A percentile compares a stretch with the other conserved stretches of the same genome.
Evolutionary conservation across 2,888 invertebrate genomes (phyloP).

Genomic region (Crossocerus cetratus): DNA sequence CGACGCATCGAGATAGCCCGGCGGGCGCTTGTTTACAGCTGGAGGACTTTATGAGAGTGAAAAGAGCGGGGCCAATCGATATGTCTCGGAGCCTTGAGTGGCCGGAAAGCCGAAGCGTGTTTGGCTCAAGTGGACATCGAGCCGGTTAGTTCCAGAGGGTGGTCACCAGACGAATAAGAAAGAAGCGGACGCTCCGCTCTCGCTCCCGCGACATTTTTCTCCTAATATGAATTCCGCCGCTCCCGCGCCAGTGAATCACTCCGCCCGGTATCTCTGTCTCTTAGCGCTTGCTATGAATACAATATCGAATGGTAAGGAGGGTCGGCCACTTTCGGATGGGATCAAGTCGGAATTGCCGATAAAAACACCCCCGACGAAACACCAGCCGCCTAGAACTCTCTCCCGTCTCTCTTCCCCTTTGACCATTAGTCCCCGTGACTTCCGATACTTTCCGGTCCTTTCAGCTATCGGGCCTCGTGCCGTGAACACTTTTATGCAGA

Average conservation of each 20-base stretch:
- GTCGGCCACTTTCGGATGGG: conserved; percentile 39
- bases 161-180: conserved; percentile 12
- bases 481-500: not conserved
- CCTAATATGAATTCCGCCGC: conserved; percentile 62
- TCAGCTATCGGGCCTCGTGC: not conserved
- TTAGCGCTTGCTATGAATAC: conserved; percentile 68
- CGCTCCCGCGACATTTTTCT: conserved; percentile 49
- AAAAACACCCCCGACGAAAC: conserved; percentile 56
- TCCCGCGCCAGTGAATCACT: conserved; percentile 58
- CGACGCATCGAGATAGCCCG: not conserved
- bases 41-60: conserved; percentile 1
- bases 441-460: conserved; percentile 21
- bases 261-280: conserved; percentile 58
- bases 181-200: not conserved
- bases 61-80: conserved; percentile 23
- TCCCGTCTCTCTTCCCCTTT: conserved; percentile 38
- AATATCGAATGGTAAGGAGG: conserved; percentile 61
- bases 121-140: conserved; percentile 24
- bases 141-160: conserved; percentile 25
- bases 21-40: not conserved
- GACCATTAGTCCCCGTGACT: conserved; percentile 22
- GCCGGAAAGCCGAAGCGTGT: not conserved
- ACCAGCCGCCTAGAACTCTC: conserved; percentile 36
- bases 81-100: conserved; percentile 17
- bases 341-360: conserved; percentile 59